Evolutionary conservation across 1,140 invertebrate genomes (phyloP).

Genomic region (Cotesia glomerata): DNA sequence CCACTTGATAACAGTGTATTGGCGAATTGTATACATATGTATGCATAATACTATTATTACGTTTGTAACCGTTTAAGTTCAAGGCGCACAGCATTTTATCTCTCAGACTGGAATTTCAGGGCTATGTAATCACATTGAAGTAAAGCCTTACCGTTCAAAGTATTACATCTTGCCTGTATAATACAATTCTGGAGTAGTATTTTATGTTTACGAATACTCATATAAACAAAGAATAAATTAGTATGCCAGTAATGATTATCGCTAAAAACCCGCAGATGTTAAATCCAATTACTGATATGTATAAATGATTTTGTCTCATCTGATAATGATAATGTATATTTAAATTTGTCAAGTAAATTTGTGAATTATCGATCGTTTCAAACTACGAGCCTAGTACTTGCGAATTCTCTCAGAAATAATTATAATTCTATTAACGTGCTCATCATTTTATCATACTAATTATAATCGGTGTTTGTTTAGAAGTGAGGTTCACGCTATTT

Average conservation of each 20-base stretch:
- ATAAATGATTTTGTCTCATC: background rate
- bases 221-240: background rate
- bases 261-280: constrained; percentile 15
- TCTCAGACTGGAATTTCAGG: no score
- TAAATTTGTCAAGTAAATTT: background rate
- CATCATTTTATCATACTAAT: background rate
- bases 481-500: background rate
- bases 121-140: no score
- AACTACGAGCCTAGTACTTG: background rate
- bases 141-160: no score
- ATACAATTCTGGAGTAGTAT: background rate
- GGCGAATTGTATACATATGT: background rate
- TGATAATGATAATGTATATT: background rate
- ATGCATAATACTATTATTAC: no score
- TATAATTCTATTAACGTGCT: background rate
- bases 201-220: background rate
- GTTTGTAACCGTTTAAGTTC: no score
- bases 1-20: background rate
- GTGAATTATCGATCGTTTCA: background rate
- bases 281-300: background rate
- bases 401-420: background rate
- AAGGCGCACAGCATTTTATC: no score
- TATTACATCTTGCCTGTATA: no score
- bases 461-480: no score
- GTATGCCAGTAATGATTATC: background rate